phyloP scores from a whole-genome alignment of 1,140 invertebrate genomes.

The Triops longicaudatus region DNA sequence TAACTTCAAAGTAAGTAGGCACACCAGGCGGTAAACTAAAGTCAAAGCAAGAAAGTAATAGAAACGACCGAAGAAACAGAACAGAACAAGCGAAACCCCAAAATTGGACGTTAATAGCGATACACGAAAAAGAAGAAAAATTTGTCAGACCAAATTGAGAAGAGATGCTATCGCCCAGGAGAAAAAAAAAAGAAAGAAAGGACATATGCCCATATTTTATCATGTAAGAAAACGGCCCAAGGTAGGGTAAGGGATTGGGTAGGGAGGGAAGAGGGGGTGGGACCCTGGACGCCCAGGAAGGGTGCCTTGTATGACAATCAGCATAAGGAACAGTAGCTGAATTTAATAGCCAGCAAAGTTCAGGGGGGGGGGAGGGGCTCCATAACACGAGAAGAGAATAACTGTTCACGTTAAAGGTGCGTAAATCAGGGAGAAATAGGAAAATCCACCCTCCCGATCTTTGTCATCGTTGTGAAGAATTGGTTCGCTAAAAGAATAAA shows the following conservation, averaged over 20 bases:
- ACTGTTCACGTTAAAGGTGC: too few relatives aligned
- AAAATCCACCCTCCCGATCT: too few relatives aligned
- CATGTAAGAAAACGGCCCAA: background rate
- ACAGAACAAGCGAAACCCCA: background rate
- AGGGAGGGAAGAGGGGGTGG: background rate
- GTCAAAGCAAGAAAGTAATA: background rate
- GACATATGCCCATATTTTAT: background rate
- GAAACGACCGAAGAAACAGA: background rate
- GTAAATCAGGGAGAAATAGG: too few relatives aligned
- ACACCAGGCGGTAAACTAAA: background rate
- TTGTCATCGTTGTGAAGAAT: too few relatives aligned
- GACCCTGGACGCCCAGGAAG: too few relatives aligned
- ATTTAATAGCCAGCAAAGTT: too few relatives aligned
- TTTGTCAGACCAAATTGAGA: background rate
- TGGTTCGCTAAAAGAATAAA: too few relatives aligned
- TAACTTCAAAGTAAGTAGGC: conserved; percentile 1
- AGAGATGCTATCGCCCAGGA: background rate
- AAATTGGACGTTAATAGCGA: background rate
- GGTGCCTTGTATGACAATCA: too few relatives aligned
- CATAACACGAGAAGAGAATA: too few relatives aligned
- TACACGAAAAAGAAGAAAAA: background rate
- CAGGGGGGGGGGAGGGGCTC: too few relatives aligned
- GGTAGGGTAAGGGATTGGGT: background rate
- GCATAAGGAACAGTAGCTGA: too few relatives aligned
- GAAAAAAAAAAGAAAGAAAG: background rate